phyloP scores from a whole-genome alignment of 2,113 vertebrate species.

The Petroica traversi region DNA sequence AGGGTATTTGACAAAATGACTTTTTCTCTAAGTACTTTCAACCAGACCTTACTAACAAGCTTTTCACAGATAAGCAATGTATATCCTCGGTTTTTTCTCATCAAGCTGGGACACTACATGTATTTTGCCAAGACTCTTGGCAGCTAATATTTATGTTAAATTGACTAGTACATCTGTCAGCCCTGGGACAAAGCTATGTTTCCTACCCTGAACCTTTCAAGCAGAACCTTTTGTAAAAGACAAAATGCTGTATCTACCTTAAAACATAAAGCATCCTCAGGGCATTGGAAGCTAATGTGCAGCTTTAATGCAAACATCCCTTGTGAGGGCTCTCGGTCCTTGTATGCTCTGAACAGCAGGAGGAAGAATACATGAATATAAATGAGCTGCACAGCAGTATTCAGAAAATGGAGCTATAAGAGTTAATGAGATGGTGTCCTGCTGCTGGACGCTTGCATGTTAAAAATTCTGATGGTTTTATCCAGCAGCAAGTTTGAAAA shows the following conservation, averaged over 20 bases:
- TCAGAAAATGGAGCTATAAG: constrained; percentile 35
- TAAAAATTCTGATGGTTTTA: constrained; percentile 58
- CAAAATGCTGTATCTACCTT: constrained; percentile 46
- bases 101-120: not conserved
- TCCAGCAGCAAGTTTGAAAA: constrained; percentile 1
- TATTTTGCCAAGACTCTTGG: constrained; percentile 36
- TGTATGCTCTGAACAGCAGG: constrained; percentile 60
- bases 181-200: constrained; percentile 42
- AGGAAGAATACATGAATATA: constrained; percentile 65
- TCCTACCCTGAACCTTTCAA: constrained; percentile 58
- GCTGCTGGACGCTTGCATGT: constrained; percentile 14
- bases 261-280: constrained; percentile 59
- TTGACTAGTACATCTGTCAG: constrained; percentile 61
- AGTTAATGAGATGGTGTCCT: constrained; percentile 62
- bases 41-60: not conserved
- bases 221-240: constrained; percentile 58
- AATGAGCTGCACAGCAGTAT: constrained; percentile 31
- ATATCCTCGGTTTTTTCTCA: not conserved
- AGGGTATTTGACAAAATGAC: not conserved
- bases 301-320: constrained; percentile 67
- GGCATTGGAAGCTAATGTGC: constrained; percentile 55
- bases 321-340: constrained; percentile 24
- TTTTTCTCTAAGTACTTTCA: not conserved
- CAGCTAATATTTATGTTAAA: constrained; percentile 61
- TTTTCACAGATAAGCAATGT: constrained; percentile 1